Base-by-base conservation (phyloP, 37 sponge, comb jelly and placozoan genomes). In the Geodia barretti region DNA sequence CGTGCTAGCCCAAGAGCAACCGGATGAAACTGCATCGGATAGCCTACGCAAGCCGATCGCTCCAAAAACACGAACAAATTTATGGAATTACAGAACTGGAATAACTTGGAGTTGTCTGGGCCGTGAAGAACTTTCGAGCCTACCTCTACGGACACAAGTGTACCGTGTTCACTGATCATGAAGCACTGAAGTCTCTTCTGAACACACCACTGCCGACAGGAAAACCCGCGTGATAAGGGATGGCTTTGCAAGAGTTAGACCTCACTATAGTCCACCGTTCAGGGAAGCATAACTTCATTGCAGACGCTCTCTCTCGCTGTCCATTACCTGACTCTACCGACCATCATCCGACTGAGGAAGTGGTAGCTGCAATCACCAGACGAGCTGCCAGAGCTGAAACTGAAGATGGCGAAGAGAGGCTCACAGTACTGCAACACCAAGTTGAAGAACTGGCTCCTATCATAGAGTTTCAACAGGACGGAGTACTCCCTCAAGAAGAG, bases 71-170 rank as follows among this genome's bases (percentile, higher is more conserved):
- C 61, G 91, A 84, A 60, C 60, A 67, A 39, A 82, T 77, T 43
- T 90, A 90, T 62, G 82, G 86, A 19, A 58, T 80, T 11, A 84
- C 91, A 20, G 86, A 90, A 58, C n/a, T 85, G 60, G 91, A 90
- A 47, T 86, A 54, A 0, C 64, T 85, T 38, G 86, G 76, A 25
- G 86, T 90, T 4, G 83, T 90, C 34, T 90, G 86, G 91, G 91
- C 91, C 21, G 64, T 76, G 1, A 85, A 82, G 34, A 74, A 86
- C 35, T 90, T 90, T 35, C n/a, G 91, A 32, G 83, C 59, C 33
- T 89, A 89, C 33, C 72, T 89, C 34, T 89, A 89, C 79, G 90
- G 85, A 7, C 84, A 89, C 34, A 37, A 23, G 1, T 89, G 81
- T 58, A 17, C 63, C 0, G 85, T 89, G 35, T 77, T 39, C 34